phyloP scores from a whole-genome alignment of 2,888 invertebrate species.

The Arctia plantaginis region DNA sequence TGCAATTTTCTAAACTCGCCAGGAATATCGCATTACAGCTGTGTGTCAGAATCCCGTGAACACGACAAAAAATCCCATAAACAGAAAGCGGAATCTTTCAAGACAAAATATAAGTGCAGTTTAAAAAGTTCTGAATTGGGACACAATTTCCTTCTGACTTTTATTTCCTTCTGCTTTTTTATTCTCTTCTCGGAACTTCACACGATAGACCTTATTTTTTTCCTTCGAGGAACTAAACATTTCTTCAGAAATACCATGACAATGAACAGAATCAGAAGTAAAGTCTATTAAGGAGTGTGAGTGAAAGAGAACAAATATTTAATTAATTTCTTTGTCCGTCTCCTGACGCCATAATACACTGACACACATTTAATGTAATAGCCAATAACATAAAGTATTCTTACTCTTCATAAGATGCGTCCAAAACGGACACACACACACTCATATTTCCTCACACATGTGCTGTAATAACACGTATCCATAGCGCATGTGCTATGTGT shows the following conservation, averaged over 20 bases:
- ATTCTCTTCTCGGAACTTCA: neutral
- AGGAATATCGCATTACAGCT: neutral
- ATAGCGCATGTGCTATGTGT: neutral
- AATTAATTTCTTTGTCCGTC: constrained; percentile 11
- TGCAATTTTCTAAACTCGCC: neutral
- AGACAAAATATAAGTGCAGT: neutral
- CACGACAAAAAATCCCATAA: neutral
- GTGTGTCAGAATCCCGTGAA: neutral
- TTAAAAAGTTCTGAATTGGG: neutral
- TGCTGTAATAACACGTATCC: neutral
- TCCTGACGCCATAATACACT: constrained; percentile 9
- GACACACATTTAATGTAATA: constrained; percentile 8
- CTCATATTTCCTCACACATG: neutral
- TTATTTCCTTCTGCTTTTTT: neutral
- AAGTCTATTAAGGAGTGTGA: neutral
- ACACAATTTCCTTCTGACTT: neutral
- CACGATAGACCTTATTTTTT: neutral
- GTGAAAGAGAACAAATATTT: neutral
- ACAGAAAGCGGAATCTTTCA: too few species aligned
- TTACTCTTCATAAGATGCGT: constrained; percentile 15
- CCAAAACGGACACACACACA: constrained; percentile 13
- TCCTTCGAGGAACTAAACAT: neutral
- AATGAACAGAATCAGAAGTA: neutral
- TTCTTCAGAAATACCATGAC: neutral
- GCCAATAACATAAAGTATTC: constrained; percentile 22